These are phyloP conservation scores for Ditula angustiorana DNA, from an alignment of 2,888 invertebrate species.

Conservation along the genomic window DNA sequence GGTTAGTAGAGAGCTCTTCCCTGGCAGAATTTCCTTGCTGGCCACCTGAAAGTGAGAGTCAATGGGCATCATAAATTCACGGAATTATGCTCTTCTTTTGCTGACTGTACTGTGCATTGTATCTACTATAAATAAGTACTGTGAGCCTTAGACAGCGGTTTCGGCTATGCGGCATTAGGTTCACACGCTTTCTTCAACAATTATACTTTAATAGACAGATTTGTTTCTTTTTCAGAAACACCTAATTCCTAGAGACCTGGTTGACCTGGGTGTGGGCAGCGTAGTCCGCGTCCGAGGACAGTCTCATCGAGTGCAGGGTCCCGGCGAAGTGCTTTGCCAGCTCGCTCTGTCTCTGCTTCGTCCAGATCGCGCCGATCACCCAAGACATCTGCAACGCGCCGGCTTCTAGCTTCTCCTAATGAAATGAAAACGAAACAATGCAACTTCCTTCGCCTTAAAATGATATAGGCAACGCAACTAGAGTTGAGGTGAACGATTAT, in stretches of 20 bases:
- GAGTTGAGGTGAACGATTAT: too few species aligned
- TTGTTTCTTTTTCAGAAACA: not conserved
- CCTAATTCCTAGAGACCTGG: not conserved
- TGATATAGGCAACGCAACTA: too few species aligned
- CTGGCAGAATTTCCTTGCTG: conserved; percentile 76
- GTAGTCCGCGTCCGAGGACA: conserved; percentile 85
- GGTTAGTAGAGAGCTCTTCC: conserved; percentile 70
- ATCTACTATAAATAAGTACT: too few species aligned
- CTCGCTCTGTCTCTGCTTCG: conserved; percentile 86
- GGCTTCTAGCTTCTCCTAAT: conserved; percentile 80
- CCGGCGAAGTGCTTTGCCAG: conserved; percentile 86
- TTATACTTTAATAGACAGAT: too few species aligned
- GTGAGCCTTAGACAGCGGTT: too few species aligned
- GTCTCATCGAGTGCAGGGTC: conserved; percentile 85
- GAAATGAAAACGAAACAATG: too few species aligned
- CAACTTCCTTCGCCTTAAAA: too few species aligned
- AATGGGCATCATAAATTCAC: too few species aligned
- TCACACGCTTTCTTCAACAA: too few species aligned
- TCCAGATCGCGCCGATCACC: conserved; percentile 88
- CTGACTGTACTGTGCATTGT: too few species aligned
- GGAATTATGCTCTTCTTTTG: too few species aligned
- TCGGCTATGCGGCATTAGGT: too few species aligned
- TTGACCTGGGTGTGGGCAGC: conserved; percentile 66
- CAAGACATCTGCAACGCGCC: conserved; percentile 88
- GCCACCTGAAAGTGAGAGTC: conserved; percentile 64